These are phyloP conservation scores for Hypercompe scribonia DNA, from an alignment of 2,888 invertebrate genomes.

Conservation along the genomic window DNA sequence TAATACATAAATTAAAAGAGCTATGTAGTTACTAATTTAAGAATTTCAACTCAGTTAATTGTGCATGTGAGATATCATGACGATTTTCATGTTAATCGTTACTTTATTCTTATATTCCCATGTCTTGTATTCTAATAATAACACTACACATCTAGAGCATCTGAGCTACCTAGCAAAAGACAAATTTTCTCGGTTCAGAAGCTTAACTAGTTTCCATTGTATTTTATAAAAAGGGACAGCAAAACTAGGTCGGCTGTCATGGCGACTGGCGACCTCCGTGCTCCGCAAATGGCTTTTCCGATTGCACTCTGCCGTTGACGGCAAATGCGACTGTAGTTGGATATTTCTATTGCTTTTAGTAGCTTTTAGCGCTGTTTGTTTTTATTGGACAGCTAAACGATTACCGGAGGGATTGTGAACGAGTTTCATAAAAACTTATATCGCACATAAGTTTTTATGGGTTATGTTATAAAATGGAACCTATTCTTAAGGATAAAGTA, in stretches of 20 bases:
- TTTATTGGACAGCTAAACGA: slow-evolving; percentile 19
- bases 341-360: slow-evolving; percentile 32
- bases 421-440: slow-evolving; percentile 5
- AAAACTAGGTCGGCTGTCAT: slow-evolving; percentile 69
- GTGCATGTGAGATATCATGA: not conserved
- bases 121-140: not conserved
- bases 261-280: slow-evolving; percentile 50
- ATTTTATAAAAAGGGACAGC: slow-evolving; percentile 57
- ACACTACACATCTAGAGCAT: slow-evolving; percentile 6
- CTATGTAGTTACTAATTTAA: not conserved
- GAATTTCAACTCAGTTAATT: not conserved
- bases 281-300: slow-evolving; percentile 68
- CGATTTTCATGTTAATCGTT: not conserved
- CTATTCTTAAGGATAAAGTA: not conserved
- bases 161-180: slow-evolving; percentile 29
- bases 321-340: slow-evolving; percentile 34
- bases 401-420: slow-evolving; percentile 4
- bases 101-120: not conserved
- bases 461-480: not conserved
- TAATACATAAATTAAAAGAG: not conserved
- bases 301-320: slow-evolving; percentile 53
- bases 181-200: slow-evolving; percentile 43
- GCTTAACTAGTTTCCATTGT: slow-evolving; percentile 71
- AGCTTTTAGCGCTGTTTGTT: slow-evolving; percentile 29
- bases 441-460: slow-evolving; percentile 11